Base-by-base conservation (phyloP, 2,113 vertebrate species). In the Nothobranchius kuhntae region DNA sequence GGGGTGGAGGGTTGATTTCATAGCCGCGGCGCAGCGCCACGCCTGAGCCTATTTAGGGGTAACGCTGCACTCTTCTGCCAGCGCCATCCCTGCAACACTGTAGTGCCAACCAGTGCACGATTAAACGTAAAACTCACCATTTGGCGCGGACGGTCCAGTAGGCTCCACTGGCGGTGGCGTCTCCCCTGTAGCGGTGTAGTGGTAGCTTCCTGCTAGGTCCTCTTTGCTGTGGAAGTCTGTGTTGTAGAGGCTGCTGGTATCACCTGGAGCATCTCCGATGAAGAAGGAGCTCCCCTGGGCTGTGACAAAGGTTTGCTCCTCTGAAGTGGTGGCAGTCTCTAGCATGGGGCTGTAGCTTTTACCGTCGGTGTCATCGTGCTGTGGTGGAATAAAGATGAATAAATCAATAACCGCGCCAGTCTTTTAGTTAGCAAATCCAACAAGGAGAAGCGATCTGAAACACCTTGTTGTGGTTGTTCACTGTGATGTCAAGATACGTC, bases 251-350 rank as follows among this genome's bases (percentile, higher is more conserved):
- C 21, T 77, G 87, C 83, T 77, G 68, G 73, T 71, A 15, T 89
- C 80, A 0, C 14, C 65, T 12, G 72, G 82, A 26, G 13, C 86
- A 1, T 91, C 91, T 0, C 87, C 72, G 0, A 87, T 87, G 61
- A 90, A 92, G 78, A 94, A 90, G 51, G 86, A 78, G 68, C 75
- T 73, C 40, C 73, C 89, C 26, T 73, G 80, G n/a, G 91, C 89
- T 0, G 89, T 91, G 71, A 87, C 9, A 36, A 91, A 93, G 11
- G 69, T 42, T 21, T 75, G 46, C 1, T 86, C 87, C 1, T 70
- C 74, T 12, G 62, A 17, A 0, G 73, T 15, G 7, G 12, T 48
- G 11, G 61, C 35, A 1, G 60, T 10, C 2, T 73, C 76, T 6
- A 38, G 67, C 7, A 74, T 3, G 1, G 84, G 74, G 50, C 84